A percentile compares a stretch with the other conserved stretches of the same genome.
phyloP scores from a whole-genome alignment of 2,888 invertebrate species.

The Synergus itoensis region DNA sequence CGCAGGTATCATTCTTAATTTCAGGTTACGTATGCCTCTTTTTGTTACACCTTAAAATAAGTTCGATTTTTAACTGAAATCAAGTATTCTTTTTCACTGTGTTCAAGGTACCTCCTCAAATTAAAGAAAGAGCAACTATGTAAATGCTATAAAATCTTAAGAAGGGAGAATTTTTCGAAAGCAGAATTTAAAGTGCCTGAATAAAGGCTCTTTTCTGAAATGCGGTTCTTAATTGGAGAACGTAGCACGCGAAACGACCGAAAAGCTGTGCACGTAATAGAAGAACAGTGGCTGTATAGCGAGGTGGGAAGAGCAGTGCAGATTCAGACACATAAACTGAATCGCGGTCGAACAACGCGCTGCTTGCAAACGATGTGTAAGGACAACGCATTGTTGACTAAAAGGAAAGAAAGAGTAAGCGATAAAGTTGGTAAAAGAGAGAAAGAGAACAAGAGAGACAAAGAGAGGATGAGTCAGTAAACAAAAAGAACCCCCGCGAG shows the following conservation, averaged over 20 bases:
- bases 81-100: neutral
- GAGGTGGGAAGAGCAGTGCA: conserved; percentile 43
- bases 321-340: conserved; percentile 50
- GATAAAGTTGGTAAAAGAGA: conserved; percentile 44
- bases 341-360: conserved; percentile 45
- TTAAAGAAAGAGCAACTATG: neutral
- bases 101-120: neutral
- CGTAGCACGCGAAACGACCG: conserved; percentile 42
- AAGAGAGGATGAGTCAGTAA: conserved; percentile 48
- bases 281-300: conserved; percentile 13
- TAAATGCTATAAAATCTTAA: neutral
- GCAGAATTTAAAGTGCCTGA: conserved; percentile 8
- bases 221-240: conserved; percentile 49
- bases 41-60: too few species aligned
- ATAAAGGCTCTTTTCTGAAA: conserved; percentile 40
- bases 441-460: conserved; percentile 49
- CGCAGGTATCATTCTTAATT: too few species aligned
- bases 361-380: conserved; percentile 25
- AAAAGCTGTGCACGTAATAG: conserved; percentile 40
- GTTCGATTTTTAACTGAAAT: too few species aligned
- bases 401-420: conserved; percentile 42
- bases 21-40: too few species aligned
- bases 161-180: neutral
- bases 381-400: conserved; percentile 23
- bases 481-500: conserved; percentile 68